phyloP scores from a whole-genome alignment of 1,140 invertebrate species.

The Myzus persicae region DNA sequence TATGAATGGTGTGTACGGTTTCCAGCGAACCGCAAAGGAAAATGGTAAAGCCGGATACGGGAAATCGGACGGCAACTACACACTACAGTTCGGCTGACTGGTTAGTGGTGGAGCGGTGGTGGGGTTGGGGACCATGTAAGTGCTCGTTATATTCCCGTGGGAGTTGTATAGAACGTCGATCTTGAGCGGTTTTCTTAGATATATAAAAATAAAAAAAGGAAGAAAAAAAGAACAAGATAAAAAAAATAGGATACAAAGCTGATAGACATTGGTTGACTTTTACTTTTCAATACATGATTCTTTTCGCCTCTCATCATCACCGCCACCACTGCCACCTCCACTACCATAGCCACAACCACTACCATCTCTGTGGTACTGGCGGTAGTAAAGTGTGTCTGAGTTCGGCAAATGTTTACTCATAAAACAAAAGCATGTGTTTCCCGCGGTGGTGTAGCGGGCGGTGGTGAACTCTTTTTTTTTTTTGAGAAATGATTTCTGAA shows the following conservation, averaged over 20 bases:
- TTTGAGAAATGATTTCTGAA: conserved; percentile 56
- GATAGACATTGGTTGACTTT: conserved; percentile 52
- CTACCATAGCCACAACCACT: neutral
- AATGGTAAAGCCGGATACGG: conserved; percentile 7
- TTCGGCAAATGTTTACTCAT: conserved; percentile 52
- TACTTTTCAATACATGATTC: conserved; percentile 56
- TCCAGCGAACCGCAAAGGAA: conserved; percentile 7
- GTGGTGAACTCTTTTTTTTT: conserved; percentile 15
- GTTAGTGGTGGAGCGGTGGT: neutral
- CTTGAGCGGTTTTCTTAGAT: conserved; percentile 18
- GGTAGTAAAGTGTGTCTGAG: conserved; percentile 6
- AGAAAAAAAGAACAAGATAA: neutral
- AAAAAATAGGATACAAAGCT: conserved; percentile 22
- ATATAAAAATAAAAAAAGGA: conserved; percentile 15
- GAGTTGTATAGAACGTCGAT: conserved; percentile 51
- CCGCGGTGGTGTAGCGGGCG: neutral
- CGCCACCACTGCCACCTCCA: no score
- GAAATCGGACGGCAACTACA: conserved; percentile 32
- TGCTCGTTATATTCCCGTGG: conserved; percentile 47
- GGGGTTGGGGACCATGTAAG: neutral
- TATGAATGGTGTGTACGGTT: conserved; percentile 38
- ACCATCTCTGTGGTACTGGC: neutral
- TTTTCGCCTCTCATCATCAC: conserved; percentile 6
- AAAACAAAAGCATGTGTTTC: conserved; percentile 54
- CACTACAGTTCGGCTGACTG: neutral